Evolutionary conservation across 2,888 invertebrate genomes (phyloP), one percentile per base, ranked within the genome.

Genomic region (Coremacera marginata): DNA sequence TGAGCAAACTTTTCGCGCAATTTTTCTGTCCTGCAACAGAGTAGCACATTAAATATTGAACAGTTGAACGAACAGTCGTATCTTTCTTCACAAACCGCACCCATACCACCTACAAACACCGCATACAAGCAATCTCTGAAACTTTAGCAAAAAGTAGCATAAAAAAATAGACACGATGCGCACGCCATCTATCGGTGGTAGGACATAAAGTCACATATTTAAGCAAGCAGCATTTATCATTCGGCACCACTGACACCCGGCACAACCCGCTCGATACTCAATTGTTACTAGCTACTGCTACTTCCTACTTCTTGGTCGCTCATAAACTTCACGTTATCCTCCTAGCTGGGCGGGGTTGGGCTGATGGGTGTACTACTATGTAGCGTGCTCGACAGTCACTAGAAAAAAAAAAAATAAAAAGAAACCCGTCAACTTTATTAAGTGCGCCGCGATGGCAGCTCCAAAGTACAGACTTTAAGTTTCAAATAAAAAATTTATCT

Each of bases 161-260:
- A 44, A 44, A 44, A n/a, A 68, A 68, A 68, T 51, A 68, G 25
- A 22, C 25, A 51, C 44, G 27, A 14, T 44, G 62, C 14, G 44
- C 44, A 25, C 60, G 44, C 71, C 49, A 62, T 72, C 72, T 60
- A 62, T 34, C 62, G 72, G 60, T 49, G 65, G 44, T 22, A 80
- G 76, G 78, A 81, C 81, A 82, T 78, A 75, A 81, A 81, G 81
- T 81, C 70, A 68, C 73, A 77, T 79, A 79, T 81, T 78, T 62
- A 79, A 78, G 77, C 77, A 78, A 80, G 81, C 79, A 81, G 78
- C 80, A 81, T 81, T 81, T 80, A 81, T 82, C 81, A 81, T 80
- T 27, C n/a, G 27, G 44, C 70, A 25, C 31, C 75, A 60, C 71
- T 44, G 44, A 11, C 44, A 44, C n/a, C 34, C 52, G 75, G n/a